These are phyloP conservation scores for Morone chrysops DNA, from an alignment of 2,113 vertebrate genomes.

Conservation along the genomic window DNA sequence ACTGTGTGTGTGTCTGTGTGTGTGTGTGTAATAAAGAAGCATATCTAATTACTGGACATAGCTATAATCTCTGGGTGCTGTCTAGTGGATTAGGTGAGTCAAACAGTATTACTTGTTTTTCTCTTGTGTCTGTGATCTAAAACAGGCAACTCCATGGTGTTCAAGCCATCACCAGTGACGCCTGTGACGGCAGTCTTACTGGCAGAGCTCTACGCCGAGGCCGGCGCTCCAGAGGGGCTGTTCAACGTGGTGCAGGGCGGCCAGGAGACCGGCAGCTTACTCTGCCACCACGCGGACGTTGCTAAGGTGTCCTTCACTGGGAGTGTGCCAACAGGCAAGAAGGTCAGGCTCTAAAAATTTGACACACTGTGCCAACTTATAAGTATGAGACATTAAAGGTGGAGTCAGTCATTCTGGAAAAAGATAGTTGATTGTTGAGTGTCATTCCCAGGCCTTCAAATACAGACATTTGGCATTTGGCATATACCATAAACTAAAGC, in stretches of 20 bases:
- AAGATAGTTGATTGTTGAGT: too few species aligned
- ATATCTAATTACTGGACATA: background rate
- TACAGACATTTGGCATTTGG: too few species aligned
- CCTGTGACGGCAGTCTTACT: slow-evolving; percentile 89
- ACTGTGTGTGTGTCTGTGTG: background rate
- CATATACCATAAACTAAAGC: too few species aligned
- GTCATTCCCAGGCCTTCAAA: too few species aligned
- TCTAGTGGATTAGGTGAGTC: background rate
- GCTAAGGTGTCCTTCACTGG: slow-evolving; percentile 98
- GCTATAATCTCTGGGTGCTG: background rate
- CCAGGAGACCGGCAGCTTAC: slow-evolving; percentile 90
- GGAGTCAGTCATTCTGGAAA: too few species aligned
- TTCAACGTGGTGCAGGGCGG: slow-evolving; percentile 95
- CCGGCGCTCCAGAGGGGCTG: slow-evolving; percentile 91
- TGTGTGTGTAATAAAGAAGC: background rate
- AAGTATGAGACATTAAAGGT: too few species aligned
- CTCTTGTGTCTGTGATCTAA: background rate
- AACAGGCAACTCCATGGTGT: slow-evolving; percentile 97
- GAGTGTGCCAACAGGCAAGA: slow-evolving; percentile 93
- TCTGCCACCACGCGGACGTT: slow-evolving; percentile 91
- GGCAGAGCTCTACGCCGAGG: slow-evolving; percentile 91
- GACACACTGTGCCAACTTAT: background rate
- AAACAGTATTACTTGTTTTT: background rate
- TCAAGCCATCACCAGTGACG: slow-evolving; percentile 95
- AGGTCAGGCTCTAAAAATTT: slow-evolving; percentile 80